Percentiles rank a stretch among this genome's conserved stretches.
Conservation (phyloP, 2,888 invertebrate species). For the Torymus aiolomorphi region DNA sequence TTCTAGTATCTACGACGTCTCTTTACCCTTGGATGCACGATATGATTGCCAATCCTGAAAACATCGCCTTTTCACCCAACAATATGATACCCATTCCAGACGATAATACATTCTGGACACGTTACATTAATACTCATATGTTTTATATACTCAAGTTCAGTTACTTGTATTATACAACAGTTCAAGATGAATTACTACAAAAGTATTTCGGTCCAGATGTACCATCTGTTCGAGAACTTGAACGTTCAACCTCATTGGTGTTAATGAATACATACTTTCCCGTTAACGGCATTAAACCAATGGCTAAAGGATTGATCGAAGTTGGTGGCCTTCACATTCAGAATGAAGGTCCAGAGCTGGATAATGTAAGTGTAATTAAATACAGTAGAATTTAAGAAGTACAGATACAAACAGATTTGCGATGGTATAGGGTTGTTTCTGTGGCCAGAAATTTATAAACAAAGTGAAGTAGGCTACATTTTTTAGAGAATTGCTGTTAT, state of each 20-base stretch:
- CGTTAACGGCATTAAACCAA: slow-evolving; percentile 75
- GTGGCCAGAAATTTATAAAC: no score
- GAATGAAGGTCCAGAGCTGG: slow-evolving; percentile 63
- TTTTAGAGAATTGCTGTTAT: no score
- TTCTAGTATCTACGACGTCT: slow-evolving; percentile 58
- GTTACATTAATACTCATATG: slow-evolving; percentile 63
- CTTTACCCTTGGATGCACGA: slow-evolving; percentile 63
- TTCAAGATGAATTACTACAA: slow-evolving; percentile 63
- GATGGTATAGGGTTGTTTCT: no score
- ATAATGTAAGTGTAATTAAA: slow-evolving; percentile 61
- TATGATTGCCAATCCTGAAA: slow-evolving; percentile 62
- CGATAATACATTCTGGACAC: slow-evolving; percentile 58
- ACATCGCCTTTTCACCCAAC: slow-evolving; percentile 61
- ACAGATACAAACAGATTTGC: no score
- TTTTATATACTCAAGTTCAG: slow-evolving; percentile 52
- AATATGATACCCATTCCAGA: slow-evolving; percentile 57
- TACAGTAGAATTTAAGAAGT: no score
- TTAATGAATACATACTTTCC: slow-evolving; percentile 77
- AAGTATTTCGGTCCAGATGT: slow-evolving; percentile 64
- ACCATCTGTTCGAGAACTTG: slow-evolving; percentile 74
- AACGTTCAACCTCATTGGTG: slow-evolving; percentile 76
- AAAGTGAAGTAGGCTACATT: no score
- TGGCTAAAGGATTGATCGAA: slow-evolving; percentile 75
- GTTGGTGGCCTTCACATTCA: slow-evolving; percentile 79
- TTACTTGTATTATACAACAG: slow-evolving; percentile 60